A percentile compares a stretch with the other conserved stretches of the same genome.
Conservation (phyloP, 2,797 vertebrate genomes). For the Gastrophryne carolinensis region DNA sequence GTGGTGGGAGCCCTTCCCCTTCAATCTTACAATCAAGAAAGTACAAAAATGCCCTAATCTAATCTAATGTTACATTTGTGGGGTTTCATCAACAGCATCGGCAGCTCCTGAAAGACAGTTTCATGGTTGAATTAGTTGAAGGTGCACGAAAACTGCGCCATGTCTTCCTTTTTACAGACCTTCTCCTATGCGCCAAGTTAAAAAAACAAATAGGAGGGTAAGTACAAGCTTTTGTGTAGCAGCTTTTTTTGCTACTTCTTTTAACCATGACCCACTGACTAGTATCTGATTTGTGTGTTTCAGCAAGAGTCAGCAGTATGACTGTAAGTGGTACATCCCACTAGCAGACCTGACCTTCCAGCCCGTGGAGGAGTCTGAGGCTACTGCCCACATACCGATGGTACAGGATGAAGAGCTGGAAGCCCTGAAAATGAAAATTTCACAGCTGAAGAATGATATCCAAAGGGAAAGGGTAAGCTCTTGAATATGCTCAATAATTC, state of each 20-base stretch:
- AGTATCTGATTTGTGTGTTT: not conserved
- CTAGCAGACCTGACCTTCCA: slow-evolving; percentile 90
- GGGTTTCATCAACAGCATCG: slow-evolving; percentile 73
- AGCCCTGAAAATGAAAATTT: slow-evolving; percentile 90
- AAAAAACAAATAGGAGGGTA: slow-evolving; percentile 93
- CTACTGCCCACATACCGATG: slow-evolving; percentile 78
- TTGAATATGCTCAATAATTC: no score
- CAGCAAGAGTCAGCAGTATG: slow-evolving; percentile 91
- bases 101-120: slow-evolving; percentile 91
- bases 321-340: slow-evolving; percentile 95
- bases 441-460: slow-evolving; percentile 90
- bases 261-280: not conserved
- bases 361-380: slow-evolving; percentile 84
- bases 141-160: slow-evolving; percentile 91
- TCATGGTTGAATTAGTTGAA: slow-evolving; percentile 95
- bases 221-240: slow-evolving; percentile 54
- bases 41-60: no score
- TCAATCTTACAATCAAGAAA: no score
- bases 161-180: slow-evolving; percentile 90
- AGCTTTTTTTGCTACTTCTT: not conserved
- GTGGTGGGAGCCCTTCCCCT: no score
- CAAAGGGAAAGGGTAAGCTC: slow-evolving; percentile 89
- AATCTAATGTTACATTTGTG: no score
- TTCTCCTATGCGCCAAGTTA: slow-evolving; percentile 91
- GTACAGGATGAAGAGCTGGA: slow-evolving; percentile 91